A percentile compares a stretch with the other conserved stretches of the same genome.
phyloP scores from a whole-genome alignment of 2,888 invertebrate species.

The Heterodera filipjevi region DNA sequence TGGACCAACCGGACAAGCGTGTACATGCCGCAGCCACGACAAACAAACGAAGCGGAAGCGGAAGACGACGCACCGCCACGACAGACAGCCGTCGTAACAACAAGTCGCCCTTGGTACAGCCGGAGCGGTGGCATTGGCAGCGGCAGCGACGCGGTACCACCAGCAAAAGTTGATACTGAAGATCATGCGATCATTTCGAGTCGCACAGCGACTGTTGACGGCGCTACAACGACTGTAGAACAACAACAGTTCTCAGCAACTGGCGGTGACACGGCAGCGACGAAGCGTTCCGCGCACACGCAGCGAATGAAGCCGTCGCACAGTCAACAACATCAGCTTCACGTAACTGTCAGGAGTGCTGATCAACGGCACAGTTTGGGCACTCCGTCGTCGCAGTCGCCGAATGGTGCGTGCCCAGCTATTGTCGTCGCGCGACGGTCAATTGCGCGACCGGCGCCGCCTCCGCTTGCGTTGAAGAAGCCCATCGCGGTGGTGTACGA shows the following conservation, averaged over 20 bases:
- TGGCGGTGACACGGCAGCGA: no score
- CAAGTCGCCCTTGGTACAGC: no score
- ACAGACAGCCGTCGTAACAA: background rate
- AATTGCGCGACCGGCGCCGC: background rate
- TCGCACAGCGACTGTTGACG: no score
- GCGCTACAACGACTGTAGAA: no score
- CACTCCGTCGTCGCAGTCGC: background rate
- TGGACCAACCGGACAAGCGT: background rate
- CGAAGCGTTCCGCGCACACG: no score
- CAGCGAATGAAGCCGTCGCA: no score
- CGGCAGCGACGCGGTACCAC: no score
- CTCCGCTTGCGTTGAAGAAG: background rate
- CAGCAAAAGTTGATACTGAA: no score
- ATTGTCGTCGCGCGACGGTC: background rate
- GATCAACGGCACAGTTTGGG: background rate
- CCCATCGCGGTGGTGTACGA: constrained; percentile 45
- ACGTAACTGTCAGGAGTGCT: background rate
- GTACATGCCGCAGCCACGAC: background rate
- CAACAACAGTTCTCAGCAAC: no score
- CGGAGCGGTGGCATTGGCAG: no score
- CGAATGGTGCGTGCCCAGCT: background rate
- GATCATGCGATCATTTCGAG: no score
- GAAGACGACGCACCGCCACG: background rate
- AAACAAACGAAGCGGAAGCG: no score
- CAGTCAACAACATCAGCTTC: background rate